Conservation (phyloP, 2,888 invertebrate genomes). For the Platycheirus rosarum region DNA sequence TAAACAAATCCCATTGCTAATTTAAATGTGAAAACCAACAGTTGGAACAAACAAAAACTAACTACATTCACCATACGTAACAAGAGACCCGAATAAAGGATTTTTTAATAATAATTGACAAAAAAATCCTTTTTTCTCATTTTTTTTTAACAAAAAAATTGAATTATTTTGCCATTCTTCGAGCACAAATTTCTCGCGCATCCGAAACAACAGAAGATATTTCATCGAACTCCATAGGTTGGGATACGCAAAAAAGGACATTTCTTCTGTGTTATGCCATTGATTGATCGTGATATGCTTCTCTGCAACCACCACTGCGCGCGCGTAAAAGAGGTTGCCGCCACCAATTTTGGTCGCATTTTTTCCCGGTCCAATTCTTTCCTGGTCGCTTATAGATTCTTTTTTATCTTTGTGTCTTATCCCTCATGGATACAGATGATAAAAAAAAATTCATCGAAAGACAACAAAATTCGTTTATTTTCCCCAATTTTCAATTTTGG, state of each 20-base stretch:
- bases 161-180: slow-evolving; percentile 56
- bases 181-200: slow-evolving; percentile 43
- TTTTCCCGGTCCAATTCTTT: slow-evolving; percentile 68
- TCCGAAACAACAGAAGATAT: slow-evolving; percentile 40
- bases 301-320: neutral
- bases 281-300: slow-evolving; percentile 77
- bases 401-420: slow-evolving; percentile 28
- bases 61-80: slow-evolving; percentile 8
- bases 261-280: slow-evolving; percentile 75
- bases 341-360: slow-evolving; percentile 76
- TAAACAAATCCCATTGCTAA: slow-evolving; percentile 68
- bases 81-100: slow-evolving; percentile 20
- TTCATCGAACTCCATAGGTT: slow-evolving; percentile 46
- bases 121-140: neutral
- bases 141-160: slow-evolving; percentile 33
- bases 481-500: slow-evolving; percentile 74
- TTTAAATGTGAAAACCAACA: slow-evolving; percentile 62
- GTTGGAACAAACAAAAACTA: neutral
- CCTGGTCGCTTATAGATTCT: slow-evolving; percentile 23
- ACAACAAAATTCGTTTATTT: slow-evolving; percentile 67
- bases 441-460: slow-evolving; percentile 32
- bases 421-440: neutral
- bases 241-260: slow-evolving; percentile 61
- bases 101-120: slow-evolving; percentile 33
- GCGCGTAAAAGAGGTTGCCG: slow-evolving; percentile 70